Evolutionary conservation across 2,888 invertebrate species (phyloP).

Genomic region (Marasmarcha lunaedactyla): DNA sequence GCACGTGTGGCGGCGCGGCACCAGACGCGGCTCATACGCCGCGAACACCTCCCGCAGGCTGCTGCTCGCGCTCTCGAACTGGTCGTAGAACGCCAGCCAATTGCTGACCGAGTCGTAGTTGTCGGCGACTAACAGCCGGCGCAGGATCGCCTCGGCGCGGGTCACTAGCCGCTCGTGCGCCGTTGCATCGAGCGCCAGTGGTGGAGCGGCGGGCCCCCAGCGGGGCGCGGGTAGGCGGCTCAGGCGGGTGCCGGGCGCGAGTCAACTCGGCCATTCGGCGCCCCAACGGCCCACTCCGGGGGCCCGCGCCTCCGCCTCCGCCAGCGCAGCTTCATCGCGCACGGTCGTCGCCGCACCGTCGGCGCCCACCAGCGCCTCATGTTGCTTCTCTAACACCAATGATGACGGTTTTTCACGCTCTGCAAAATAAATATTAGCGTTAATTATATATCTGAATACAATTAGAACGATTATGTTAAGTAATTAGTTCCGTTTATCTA

Average conservation of each 20-base stretch:
- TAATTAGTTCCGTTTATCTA: no score
- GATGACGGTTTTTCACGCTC: conserved; percentile 81
- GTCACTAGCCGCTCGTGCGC: conserved; percentile 85
- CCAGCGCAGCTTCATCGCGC: conserved; percentile 11
- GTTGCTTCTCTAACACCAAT: conserved; percentile 74
- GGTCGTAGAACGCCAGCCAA: conserved; percentile 77
- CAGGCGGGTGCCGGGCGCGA: conserved; percentile 72
- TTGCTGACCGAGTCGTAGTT: conserved; percentile 92
- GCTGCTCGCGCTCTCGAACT: conserved; percentile 69
- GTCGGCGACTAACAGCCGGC: conserved; percentile 83
- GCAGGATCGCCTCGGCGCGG: conserved; percentile 82
- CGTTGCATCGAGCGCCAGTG: conserved; percentile 37
- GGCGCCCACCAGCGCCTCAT: conserved; percentile 72
- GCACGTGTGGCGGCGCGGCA: conserved; percentile 85
- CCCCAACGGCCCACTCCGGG: conserved; percentile 92
- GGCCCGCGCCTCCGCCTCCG: conserved; percentile 69
- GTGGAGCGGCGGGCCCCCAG: conserved; percentile 43
- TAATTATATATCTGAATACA: conserved; percentile 1
- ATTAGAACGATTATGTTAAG: not conserved
- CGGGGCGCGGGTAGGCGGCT: conserved; percentile 32
- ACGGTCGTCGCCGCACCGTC: conserved; percentile 29
- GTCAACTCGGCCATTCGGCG: conserved; percentile 98
- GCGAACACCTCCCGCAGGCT: conserved; percentile 80
- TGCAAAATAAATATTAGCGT: conserved; percentile 37
- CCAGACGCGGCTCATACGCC: conserved; percentile 82